Evolutionary conservation across 2,888 invertebrate genomes (phyloP), one percentile per base, ranked within the genome.

Genomic region (Hedya salicella): DNA sequence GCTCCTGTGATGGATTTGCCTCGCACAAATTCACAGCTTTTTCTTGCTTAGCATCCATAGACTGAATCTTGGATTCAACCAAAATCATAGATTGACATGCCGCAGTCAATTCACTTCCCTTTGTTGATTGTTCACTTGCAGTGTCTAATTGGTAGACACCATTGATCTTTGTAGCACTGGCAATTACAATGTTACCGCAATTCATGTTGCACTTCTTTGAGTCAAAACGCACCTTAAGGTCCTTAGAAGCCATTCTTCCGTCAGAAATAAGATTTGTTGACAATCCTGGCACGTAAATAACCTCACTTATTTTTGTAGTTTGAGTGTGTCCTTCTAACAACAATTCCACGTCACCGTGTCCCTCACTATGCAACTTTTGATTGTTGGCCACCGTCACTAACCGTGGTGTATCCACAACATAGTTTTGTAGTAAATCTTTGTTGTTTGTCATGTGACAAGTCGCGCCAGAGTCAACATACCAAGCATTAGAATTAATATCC

Each of bases 121-220:
- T 8, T 16, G 50, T 50, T 32, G 50, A 14, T 16, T 50, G 30
- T 13, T 32, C 2, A 32, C 50, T 32, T 32, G 0, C 32, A 9
- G 9, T 32, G 32, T 71, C 66, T 9, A 72, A 14, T 42, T 60
- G 39, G 56, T 68, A 70, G 25, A 69, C 60, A 50, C 69, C 69
- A 36, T 69, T 68, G 11, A 11, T 2, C 57, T 9, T 49, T 11
- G 50, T 62, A 69, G 25, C 65, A n/a, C 68, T 65, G 9, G 68
- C 69, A 46, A 69, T 13, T 3, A 54, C 46, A 8, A 19, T 30
- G 6, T 61, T 61, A 19, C 61, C 66, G 19, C 39, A 49, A 62
- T 54, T 62, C 36, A 71, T 67, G n/a, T 61, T 61, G 64, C 69
- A 69, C 11, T n/a, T 42, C 13, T 67, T 21, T 14, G 42, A 11